Conservation (phyloP, 2,113 vertebrate genomes). For the Bagarius yarrelli region DNA sequence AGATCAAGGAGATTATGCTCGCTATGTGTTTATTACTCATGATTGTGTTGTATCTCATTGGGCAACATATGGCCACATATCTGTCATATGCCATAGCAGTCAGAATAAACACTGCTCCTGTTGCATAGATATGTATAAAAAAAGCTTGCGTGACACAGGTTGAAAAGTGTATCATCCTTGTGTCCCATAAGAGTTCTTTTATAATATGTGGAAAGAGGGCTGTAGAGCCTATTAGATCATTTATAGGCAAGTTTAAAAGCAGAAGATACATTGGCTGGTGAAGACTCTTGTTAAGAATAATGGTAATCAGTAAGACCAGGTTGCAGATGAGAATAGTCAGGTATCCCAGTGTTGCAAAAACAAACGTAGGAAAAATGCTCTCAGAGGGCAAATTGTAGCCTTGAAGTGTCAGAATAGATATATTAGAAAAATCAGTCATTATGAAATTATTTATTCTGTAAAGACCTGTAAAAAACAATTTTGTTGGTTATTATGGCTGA, state of each 20-base stretch:
- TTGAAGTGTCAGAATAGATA: slow-evolving; percentile 50
- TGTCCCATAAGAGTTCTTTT: slow-evolving; percentile 57
- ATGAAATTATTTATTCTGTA: not conserved
- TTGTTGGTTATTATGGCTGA: not conserved
- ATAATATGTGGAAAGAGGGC: slow-evolving; percentile 62
- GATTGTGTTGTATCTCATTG: slow-evolving; percentile 66
- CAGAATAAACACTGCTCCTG: slow-evolving; percentile 59
- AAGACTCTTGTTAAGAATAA: slow-evolving; percentile 64
- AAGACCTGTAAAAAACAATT: slow-evolving; percentile 1
- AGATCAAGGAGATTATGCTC: slow-evolving; percentile 59
- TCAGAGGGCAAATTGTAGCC: slow-evolving; percentile 57
- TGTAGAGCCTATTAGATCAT: slow-evolving; percentile 68
- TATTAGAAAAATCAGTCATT: slow-evolving; percentile 56
- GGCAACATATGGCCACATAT: slow-evolving; percentile 71
- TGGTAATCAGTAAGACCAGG: slow-evolving; percentile 63
- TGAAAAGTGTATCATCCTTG: slow-evolving; percentile 54
- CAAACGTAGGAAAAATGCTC: slow-evolving; percentile 50
- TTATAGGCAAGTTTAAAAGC: slow-evolving; percentile 67
- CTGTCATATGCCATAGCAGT: slow-evolving; percentile 73
- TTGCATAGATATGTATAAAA: slow-evolving; percentile 68
- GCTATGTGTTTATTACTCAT: slow-evolving; percentile 63
- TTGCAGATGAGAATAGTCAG: slow-evolving; percentile 71
- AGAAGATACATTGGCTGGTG: slow-evolving; percentile 72
- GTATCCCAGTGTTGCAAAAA: slow-evolving; percentile 67
- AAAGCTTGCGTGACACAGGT: slow-evolving; percentile 69